Conservation (phyloP, 1,140 invertebrate species). For the Rhopalosiphum padi region DNA sequence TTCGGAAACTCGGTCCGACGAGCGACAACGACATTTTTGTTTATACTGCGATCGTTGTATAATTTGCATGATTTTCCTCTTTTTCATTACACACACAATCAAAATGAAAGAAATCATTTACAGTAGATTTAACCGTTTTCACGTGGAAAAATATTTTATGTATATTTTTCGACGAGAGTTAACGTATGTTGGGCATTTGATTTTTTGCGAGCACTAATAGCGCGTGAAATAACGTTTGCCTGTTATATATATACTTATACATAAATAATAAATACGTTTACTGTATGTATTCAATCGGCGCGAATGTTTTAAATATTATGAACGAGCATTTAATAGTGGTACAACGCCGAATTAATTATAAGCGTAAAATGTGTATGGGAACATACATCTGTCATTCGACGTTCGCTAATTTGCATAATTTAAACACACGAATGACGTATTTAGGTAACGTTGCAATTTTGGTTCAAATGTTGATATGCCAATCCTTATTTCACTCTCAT, state of each 20-base stretch:
- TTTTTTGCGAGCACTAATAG: not conserved
- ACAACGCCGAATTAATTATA: not conserved
- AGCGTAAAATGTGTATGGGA: not conserved
- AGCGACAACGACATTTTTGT: not conserved
- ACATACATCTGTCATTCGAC: conserved; percentile 20
- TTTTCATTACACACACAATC: not conserved
- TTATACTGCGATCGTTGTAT: not conserved
- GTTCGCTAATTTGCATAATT: conserved; percentile 10
- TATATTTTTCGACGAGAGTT: not conserved
- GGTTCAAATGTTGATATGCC: not conserved
- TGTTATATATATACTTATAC: not conserved
- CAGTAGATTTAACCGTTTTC: not conserved
- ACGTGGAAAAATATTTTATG: not conserved
- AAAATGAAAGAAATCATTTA: not conserved
- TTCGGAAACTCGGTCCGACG: not conserved
- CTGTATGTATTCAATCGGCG: not conserved
- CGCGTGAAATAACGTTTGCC: not conserved
- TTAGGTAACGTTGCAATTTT: not conserved
- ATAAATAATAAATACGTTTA: not conserved
- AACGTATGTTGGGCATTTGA: not conserved
- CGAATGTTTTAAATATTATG: not conserved
- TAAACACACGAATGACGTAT: no score
- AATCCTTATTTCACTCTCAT: not conserved
- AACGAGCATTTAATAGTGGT: not conserved
- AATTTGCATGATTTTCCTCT: not conserved